Conservation (phyloP, 2,797 vertebrate genomes). For the Mormyrops attenuatus region DNA sequence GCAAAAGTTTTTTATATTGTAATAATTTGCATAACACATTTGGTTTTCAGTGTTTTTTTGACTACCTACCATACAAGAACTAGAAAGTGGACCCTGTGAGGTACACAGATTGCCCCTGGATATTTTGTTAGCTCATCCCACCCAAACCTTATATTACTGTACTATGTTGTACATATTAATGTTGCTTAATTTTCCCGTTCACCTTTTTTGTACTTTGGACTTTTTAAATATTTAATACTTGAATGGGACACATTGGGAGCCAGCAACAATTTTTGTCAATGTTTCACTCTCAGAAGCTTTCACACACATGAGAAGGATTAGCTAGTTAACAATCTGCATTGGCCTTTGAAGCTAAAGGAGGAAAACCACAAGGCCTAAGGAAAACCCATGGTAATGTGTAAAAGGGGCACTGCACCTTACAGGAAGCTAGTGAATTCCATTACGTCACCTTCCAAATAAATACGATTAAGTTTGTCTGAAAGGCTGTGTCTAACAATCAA, state of each 20-base stretch:
- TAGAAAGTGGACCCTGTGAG: background rate
- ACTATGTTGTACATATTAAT: background rate
- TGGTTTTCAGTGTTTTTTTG: background rate
- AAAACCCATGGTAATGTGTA: background rate
- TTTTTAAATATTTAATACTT: constrained; percentile 61
- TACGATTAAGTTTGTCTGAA: constrained; percentile 33
- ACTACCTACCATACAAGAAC: background rate
- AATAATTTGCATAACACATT: background rate
- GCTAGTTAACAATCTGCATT: constrained; percentile 39
- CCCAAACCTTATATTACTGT: constrained; percentile 3
- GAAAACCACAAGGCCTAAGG: background rate
- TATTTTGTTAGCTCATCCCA: background rate
- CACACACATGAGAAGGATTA: constrained; percentile 60
- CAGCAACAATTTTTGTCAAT: constrained; percentile 36
- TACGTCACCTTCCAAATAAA: constrained; percentile 55
- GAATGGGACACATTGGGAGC: constrained; percentile 52
- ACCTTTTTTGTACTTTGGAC: background rate
- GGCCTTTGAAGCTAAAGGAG: constrained; percentile 51
- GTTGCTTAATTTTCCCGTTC: constrained; percentile 1
- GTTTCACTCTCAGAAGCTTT: constrained; percentile 30
- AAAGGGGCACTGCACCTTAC: constrained; percentile 25
- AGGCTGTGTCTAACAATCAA: constrained; percentile 25
- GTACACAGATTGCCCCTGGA: background rate
- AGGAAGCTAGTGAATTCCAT: constrained; percentile 48
- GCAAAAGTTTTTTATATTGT: background rate